phyloP scores from a whole-genome alignment of 2,888 invertebrate species.

The Nipponacmea schrenckii region DNA sequence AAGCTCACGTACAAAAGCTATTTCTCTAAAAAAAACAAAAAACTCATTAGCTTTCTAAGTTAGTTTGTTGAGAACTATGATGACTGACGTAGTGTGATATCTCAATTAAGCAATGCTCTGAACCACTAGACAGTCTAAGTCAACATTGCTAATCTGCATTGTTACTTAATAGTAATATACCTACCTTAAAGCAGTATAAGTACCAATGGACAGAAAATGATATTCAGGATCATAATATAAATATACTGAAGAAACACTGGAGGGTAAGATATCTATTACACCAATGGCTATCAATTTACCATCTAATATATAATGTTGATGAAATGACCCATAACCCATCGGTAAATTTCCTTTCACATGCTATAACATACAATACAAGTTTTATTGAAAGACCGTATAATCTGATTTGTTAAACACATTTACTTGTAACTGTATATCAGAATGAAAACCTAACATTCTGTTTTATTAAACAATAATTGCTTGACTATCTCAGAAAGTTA shows the following conservation, averaged over 20 bases:
- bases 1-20: slow-evolving; percentile 81
- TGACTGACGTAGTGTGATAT: not conserved
- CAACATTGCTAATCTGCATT: no score
- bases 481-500: no score
- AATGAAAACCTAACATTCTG: no score
- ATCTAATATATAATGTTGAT: slow-evolving; percentile 96
- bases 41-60: not conserved
- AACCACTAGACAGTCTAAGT: no score
- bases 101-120: not conserved
- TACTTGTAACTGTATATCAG: no score
- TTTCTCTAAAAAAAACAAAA: slow-evolving; percentile 76
- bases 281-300: slow-evolving; percentile 93
- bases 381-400: no score
- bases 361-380: not conserved
- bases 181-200: slow-evolving; percentile 91
- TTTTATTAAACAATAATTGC: no score
- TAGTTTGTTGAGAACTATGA: not conserved
- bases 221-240: slow-evolving; percentile 98
- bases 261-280: slow-evolving; percentile 93
- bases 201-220: slow-evolving; percentile 87
- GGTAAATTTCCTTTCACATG: slow-evolving; percentile 36
- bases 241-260: slow-evolving; percentile 95
- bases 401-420: no score
- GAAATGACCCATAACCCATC: slow-evolving; percentile 85
- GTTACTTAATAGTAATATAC: no score